Conservation (phyloP, 2,113 vertebrate genomes). For the Opisthocomus hoazin region DNA sequence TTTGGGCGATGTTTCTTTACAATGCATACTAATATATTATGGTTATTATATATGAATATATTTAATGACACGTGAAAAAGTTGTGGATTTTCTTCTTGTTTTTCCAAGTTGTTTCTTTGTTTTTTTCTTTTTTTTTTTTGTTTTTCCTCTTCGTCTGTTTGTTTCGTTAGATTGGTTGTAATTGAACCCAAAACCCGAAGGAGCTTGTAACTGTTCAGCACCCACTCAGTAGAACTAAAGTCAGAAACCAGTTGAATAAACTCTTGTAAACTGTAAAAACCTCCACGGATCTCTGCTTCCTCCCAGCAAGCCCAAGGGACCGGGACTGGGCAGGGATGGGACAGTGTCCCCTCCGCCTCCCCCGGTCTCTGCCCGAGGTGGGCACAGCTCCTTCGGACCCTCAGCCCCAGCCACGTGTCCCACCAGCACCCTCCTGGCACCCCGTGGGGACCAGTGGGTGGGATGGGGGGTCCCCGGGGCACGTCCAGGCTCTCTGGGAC, state of each 20-base stretch:
- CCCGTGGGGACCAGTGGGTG: neutral
- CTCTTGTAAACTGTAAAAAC: conserved; percentile 76
- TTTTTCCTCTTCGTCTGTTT: neutral
- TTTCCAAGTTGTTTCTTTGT: conserved; percentile 54
- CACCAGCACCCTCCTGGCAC: neutral
- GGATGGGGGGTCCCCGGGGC: neutral
- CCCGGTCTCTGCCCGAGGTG: neutral
- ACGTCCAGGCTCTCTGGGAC: neutral
- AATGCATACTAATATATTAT: conserved; percentile 99
- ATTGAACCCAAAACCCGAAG: conserved; percentile 79
- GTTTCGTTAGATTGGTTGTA: conserved; percentile 80
- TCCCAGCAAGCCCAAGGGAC: rapidly evolving
- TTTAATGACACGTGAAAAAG: conserved; percentile 95
- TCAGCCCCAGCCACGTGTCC: neutral
- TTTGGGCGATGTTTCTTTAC: conserved; percentile 86
- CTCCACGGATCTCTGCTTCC: neutral
- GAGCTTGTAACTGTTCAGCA: conserved; percentile 89
- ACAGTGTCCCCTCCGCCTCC: neutral
- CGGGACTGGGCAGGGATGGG: neutral
- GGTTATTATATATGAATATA: conserved; percentile 99
- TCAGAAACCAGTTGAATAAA: conserved; percentile 91
- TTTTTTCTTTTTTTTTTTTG: conserved; percentile 67
- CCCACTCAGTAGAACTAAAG: conserved; percentile 88
- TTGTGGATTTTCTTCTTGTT: conserved; percentile 88
- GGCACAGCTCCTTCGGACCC: rapidly evolving